Evolutionary conservation across 1,140 invertebrate genomes (phyloP).

Genomic region (Brevipalpus yothersi): DNA sequence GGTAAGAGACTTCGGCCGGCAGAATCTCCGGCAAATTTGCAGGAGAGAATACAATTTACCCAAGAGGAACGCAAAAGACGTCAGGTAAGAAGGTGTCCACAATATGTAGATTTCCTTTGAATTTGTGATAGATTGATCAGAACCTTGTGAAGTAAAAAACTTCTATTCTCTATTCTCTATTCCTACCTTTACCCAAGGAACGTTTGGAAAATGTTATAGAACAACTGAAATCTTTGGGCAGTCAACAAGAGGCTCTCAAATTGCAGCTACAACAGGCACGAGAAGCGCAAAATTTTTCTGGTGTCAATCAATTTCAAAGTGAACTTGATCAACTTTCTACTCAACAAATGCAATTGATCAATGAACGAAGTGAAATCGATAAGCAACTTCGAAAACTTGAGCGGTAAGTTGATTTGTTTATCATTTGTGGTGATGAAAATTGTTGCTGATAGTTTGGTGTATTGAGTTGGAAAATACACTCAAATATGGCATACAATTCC

Average conservation of each 20-base stretch:
- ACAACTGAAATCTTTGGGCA: conserved; percentile 23
- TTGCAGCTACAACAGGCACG: conserved; percentile 18
- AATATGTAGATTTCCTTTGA: not conserved
- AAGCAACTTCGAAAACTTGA: conserved; percentile 19
- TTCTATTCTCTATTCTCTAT: not conserved
- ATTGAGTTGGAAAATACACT: no score
- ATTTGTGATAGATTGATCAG: not conserved
- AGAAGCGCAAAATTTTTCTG: conserved; percentile 15
- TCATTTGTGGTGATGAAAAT: not conserved
- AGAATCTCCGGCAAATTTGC: not conserved
- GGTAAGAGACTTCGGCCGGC: not conserved
- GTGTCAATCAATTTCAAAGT: conserved; percentile 19
- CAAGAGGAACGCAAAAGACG: conserved; percentile 15
- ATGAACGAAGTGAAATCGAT: conserved; percentile 27
- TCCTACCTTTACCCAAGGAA: conserved; percentile 18
- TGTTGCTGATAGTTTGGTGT: no score
- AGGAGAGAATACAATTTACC: not conserved
- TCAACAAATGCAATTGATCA: conserved; percentile 24
- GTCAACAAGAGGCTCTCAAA: conserved; percentile 25
- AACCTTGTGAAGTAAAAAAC: not conserved
- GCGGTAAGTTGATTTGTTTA: conserved; percentile 10
- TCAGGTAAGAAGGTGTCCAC: conserved; percentile 10
- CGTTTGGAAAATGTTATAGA: conserved; percentile 25
- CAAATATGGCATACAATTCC: no score
- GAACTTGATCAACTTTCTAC: conserved; percentile 25